Conservation (phyloP, 2,113 vertebrate genomes). For the Herpetotheres cachinnans region DNA sequence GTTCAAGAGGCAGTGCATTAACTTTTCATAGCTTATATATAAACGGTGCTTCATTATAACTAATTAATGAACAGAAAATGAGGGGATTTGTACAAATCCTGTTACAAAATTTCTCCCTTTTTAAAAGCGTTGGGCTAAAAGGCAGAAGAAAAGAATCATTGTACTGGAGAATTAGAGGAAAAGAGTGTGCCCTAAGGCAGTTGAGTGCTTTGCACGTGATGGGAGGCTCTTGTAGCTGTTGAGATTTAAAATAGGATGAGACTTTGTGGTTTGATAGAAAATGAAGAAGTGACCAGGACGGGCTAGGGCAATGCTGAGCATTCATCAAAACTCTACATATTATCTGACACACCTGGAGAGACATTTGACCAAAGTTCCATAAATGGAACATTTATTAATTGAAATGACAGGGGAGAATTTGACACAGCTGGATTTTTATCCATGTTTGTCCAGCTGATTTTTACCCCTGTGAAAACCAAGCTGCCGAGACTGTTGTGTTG, state of each 20-base stretch:
- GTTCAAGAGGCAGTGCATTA: not conserved
- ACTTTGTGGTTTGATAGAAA: not conserved
- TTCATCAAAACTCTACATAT: not conserved
- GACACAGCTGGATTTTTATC: not conserved
- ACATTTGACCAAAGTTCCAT: not conserved
- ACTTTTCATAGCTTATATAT: not conserved
- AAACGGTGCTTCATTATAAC: not conserved
- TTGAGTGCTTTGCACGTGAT: not conserved
- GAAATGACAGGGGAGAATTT: not conserved
- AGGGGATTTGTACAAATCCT: not conserved
- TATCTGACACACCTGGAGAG: not conserved
- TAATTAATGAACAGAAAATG: constrained; percentile 26
- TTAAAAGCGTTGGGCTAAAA: not conserved
- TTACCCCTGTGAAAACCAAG: not conserved
- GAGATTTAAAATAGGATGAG: not conserved
- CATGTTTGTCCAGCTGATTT: not conserved
- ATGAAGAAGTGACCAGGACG: not conserved
- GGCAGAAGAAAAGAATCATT: constrained; percentile 13
- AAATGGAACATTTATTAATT: not conserved
- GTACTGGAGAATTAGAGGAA: not conserved
- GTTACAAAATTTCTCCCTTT: not conserved
- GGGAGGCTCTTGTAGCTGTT: not conserved
- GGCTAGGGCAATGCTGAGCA: not conserved
- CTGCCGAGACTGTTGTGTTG: accelerated
- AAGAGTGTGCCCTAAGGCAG: not conserved